Evolutionary conservation across 2,113 vertebrate genomes (phyloP).

Genomic region (Hippolais icterina): DNA sequence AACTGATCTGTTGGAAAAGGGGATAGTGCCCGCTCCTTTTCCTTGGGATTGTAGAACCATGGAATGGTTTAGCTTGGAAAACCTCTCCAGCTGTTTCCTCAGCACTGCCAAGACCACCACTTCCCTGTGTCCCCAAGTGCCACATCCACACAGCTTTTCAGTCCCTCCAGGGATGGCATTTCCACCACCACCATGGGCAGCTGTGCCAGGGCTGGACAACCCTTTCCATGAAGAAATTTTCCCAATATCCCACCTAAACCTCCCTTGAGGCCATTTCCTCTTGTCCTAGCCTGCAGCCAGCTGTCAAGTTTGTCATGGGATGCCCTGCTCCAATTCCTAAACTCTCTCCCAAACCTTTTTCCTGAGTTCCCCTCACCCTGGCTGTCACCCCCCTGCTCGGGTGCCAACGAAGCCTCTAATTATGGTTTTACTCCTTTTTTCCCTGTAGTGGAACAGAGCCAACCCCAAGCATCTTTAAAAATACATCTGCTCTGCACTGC

Average conservation of each 20-base stretch:
- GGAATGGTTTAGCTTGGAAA: background rate
- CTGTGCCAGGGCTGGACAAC: background rate
- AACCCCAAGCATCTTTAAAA: slow-evolving; percentile 53
- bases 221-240: background rate
- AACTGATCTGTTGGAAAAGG: accelerated
- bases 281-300: background rate
- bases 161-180: background rate
- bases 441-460: slow-evolving; percentile 4
- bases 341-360: background rate
- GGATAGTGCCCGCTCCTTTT: background rate
- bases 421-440: background rate
- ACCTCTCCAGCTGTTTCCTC: background rate
- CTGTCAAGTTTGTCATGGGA: background rate
- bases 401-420: background rate
- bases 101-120: background rate
- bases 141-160: background rate
- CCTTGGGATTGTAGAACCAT: background rate
- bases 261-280: background rate
- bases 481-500: slow-evolving; percentile 29
- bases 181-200: background rate
- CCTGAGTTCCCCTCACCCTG: background rate
- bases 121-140: background rate
- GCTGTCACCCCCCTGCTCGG: background rate
- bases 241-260: background rate
- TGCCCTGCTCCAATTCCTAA: background rate